phyloP scores from a whole-genome alignment of 2,797 vertebrate species.

The Ammospiza maritima region DNA sequence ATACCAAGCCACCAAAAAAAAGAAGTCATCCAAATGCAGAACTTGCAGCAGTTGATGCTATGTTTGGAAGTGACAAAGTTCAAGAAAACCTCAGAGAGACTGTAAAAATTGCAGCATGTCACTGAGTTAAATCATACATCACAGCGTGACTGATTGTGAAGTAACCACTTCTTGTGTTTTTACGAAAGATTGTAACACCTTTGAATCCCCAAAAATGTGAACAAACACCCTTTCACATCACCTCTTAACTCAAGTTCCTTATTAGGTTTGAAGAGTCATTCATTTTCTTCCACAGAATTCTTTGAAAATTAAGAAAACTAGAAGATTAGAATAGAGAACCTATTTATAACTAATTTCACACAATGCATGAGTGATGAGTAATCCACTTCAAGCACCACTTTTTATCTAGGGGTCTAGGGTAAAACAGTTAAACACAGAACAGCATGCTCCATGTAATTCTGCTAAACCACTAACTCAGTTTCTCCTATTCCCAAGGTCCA shows the following conservation, averaged over 20 bases:
- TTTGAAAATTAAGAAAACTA: background rate
- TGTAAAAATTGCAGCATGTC: background rate
- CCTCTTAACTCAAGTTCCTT: background rate
- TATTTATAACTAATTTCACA: background rate
- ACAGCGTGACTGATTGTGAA: background rate
- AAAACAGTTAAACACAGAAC: background rate
- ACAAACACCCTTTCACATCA: background rate
- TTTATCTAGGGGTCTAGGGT: background rate
- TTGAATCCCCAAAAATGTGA: background rate
- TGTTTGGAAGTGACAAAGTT: background rate
- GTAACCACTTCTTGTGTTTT: background rate
- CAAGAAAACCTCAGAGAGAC: background rate
- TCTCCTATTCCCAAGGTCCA: background rate
- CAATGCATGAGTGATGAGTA: background rate
- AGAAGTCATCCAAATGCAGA: accelerated
- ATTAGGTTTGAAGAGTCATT: background rate
- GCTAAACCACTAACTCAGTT: background rate
- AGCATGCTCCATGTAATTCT: background rate
- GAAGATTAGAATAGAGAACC: background rate
- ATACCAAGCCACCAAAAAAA: background rate
- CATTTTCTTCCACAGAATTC: background rate
- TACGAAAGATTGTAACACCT: background rate
- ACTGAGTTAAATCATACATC: background rate
- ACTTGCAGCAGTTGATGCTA: accelerated
- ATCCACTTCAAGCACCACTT: background rate